A percentile compares a stretch with the other conserved stretches of the same genome.
Conservation (phyloP, 2,797 vertebrate species). For the Nyctalus aviator region DNA sequence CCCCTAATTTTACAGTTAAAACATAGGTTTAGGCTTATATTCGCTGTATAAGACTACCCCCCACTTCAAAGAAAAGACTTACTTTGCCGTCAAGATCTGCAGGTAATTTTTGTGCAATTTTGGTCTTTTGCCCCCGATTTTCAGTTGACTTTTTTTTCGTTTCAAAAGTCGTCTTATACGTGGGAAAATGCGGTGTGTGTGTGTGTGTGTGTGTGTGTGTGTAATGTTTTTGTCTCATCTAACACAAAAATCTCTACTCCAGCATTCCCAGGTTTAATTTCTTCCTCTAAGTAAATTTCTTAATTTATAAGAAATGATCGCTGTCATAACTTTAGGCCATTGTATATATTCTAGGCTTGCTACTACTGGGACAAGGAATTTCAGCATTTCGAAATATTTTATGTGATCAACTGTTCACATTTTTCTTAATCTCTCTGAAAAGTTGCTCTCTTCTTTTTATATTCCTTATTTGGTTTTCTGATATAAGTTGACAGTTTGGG, state of each 20-base stretch:
- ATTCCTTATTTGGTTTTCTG: conserved; percentile 55
- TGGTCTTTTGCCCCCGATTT: too few species aligned
- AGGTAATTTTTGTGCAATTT: too few species aligned
- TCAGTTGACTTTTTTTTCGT: too few species aligned
- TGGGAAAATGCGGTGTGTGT: too few species aligned
- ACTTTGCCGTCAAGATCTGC: too few species aligned
- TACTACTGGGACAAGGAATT: neutral
- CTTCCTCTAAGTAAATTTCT: neutral
- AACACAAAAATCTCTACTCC: neutral
- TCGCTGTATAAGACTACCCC: too few species aligned
- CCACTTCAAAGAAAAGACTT: too few species aligned
- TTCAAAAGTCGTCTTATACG: too few species aligned
- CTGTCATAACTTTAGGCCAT: neutral
- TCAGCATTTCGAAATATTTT: conserved; percentile 40
- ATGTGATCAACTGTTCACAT: conserved; percentile 8
- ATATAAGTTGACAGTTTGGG: conserved; percentile 66
- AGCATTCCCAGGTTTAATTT: neutral
- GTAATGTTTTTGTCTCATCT: neutral
- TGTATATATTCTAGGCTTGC: neutral
- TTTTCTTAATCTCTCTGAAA: conserved; percentile 36
- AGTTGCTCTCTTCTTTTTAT: conserved; percentile 42
- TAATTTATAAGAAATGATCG: conserved; percentile 40
- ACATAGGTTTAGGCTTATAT: too few species aligned
- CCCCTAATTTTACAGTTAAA: too few species aligned
- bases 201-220: too few species aligned